Evolutionary conservation across 1,140 invertebrate genomes (phyloP), one percentile per base, ranked within the genome.

Genomic region (Apocrypta bakeri): DNA sequence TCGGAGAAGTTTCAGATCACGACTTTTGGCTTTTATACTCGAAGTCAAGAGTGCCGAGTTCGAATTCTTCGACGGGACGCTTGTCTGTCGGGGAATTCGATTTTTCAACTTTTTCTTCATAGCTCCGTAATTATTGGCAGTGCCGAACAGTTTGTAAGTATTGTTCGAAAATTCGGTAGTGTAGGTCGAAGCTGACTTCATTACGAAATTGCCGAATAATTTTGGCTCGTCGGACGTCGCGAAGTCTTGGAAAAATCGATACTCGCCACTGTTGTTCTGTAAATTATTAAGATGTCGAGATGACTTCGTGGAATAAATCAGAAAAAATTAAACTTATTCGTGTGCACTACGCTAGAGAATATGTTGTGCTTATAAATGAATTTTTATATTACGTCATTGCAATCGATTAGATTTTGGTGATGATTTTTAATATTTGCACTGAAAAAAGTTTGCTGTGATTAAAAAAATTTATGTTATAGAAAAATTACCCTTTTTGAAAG

Each of bases 271-370:
- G 31, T 61, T 27, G 48, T 69, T 82, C 80, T 82, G 80, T 27
- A 82, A 82, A 82, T 56, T 56, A 33, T 81, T 81, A 11, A 74
- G 68, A 71, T n/a, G 17, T 25, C 56, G 25, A n/a, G n/a, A 74
- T 74, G 29, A 64, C 64, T 48, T 29, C 8, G 40, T 81, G 9
- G 11, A 56, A 25, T 79, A 17, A 56, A 4, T 66, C 24, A 17
- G 9, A 29, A 27, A 66, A 25, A 37, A 37, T 37, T 9, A 9
- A 37, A 4, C 33, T 2, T 4, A 4, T 37, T 37, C 33, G 2
- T 4, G 3, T 37, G 9, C 9, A 68, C 33, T 29, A 68, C 27
- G 1, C 33, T 33, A 75, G 25, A 24, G 25, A 66, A 66, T 24
- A 66, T n/a, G n/a, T n/a, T n/a, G n/a, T n/a, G n/a, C n/a, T n/a